Percentiles rank a stretch among this genome's conserved stretches.
Evolutionary conservation across 2,888 invertebrate genomes (phyloP).

Genomic region (Galerucella nymphaeae): DNA sequence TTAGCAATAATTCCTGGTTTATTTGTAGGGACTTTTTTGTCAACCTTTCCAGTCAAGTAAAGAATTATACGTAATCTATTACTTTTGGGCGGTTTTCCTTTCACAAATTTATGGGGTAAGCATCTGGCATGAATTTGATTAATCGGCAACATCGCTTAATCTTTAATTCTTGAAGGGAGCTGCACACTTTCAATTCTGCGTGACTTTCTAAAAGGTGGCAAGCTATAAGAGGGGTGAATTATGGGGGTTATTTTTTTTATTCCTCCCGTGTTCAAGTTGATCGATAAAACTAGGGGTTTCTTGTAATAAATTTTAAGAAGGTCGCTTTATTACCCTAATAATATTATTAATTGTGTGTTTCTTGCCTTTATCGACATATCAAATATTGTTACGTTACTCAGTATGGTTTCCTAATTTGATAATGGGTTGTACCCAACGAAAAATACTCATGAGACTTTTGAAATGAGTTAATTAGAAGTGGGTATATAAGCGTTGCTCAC

Average conservation of each 20-base stretch:
- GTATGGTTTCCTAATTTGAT: constrained; percentile 15
- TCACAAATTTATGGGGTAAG: neutral
- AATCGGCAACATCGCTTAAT: constrained; percentile 7
- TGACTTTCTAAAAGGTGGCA: constrained; percentile 11
- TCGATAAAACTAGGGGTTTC: constrained; percentile 34
- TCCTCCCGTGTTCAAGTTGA: constrained; percentile 31
- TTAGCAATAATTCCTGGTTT: too few species aligned
- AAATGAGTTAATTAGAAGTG: constrained; percentile 31
- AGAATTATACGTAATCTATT: neutral
- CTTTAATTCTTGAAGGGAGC: constrained; percentile 17
- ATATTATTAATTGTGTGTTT: constrained; percentile 33
- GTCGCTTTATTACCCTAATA: constrained; percentile 38
- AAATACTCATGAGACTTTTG: neutral
- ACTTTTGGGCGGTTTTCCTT: neutral
- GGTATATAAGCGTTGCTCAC: neutral
- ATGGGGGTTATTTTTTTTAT: constrained; percentile 6
- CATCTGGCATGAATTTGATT: constrained; percentile 3
- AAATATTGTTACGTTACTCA: neutral
- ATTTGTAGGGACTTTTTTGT: too few species aligned
- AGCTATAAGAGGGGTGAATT: constrained; percentile 4
- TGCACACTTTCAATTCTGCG: constrained; percentile 11
- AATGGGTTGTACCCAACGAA: constrained; percentile 8
- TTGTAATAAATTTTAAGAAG: constrained; percentile 31
- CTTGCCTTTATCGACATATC: constrained; percentile 3
- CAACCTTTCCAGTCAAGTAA: too few species aligned